Percentiles rank a stretch among this genome's conserved stretches.
These are phyloP conservation scores for Lytechinus variegatus DNA, from an alignment of 35 echinoderm and acorn worm species.

Conservation along the genomic window DNA sequence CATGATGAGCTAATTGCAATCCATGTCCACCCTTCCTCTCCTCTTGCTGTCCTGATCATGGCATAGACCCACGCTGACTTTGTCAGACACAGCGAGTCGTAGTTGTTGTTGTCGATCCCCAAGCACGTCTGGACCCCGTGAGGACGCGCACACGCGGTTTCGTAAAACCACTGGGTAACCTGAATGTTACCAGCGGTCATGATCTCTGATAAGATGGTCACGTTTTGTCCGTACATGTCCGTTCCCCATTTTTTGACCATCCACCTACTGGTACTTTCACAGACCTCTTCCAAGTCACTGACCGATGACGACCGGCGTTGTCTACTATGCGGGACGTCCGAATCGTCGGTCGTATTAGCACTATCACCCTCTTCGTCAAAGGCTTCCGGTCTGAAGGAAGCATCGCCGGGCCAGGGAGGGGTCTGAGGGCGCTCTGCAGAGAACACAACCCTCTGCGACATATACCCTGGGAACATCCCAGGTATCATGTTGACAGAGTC, in stretches of 20 bases:
- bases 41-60: slow-evolving; percentile 53
- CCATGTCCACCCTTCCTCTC: slow-evolving; percentile 77
- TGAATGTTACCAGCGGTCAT: slow-evolving; percentile 55
- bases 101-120: slow-evolving; percentile 62
- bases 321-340: not conserved
- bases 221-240: slow-evolving; percentile 67
- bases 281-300: slow-evolving; percentile 50
- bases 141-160: slow-evolving; percentile 59
- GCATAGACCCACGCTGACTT: slow-evolving; percentile 73
- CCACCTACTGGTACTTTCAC: slow-evolving; percentile 56
- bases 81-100: slow-evolving; percentile 66
- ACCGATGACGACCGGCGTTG: slow-evolving; percentile 7
- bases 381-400: not conserved
- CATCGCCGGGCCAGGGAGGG: slow-evolving; percentile 54
- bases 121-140: slow-evolving; percentile 25
- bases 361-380: not conserved
- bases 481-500: slow-evolving; percentile 40
- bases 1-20: slow-evolving; percentile 72
- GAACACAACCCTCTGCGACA: slow-evolving; percentile 61
- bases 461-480: slow-evolving; percentile 39
- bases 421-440: slow-evolving; percentile 52
- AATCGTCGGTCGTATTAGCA: not conserved
- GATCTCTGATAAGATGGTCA: slow-evolving; percentile 68
- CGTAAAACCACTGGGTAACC: slow-evolving; percentile 71
- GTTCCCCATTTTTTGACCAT: slow-evolving; percentile 53